Evolutionary conservation across 1,140 invertebrate species (phyloP).

Genomic region (Aphis craccivora): DNA sequence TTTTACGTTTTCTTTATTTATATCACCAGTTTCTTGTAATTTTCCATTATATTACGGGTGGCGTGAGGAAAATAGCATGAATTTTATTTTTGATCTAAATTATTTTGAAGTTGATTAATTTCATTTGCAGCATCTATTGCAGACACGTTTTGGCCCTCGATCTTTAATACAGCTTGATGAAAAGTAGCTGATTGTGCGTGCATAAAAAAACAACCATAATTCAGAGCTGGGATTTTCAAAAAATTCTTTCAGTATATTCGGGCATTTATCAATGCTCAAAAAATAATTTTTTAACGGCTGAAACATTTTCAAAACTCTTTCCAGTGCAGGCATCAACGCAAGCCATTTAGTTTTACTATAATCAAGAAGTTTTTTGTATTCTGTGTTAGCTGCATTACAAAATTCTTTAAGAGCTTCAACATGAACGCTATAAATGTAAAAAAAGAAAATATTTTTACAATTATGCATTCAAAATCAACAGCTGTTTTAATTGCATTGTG

Average conservation of each 20-base stretch:
- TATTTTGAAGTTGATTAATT: background rate
- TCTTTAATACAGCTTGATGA: background rate
- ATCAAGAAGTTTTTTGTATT: background rate
- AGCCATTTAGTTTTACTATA: slow-evolving; percentile 24
- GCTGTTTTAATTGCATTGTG: background rate
- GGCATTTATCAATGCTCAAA: background rate
- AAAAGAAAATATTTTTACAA: slow-evolving; percentile 28
- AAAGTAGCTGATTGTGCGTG: slow-evolving; percentile 11
- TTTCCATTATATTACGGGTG: background rate
- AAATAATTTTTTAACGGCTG: background rate
- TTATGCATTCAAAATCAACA: slow-evolving; percentile 27
- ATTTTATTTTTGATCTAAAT: background rate
- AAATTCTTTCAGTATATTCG: background rate
- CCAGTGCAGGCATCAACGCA: background rate
- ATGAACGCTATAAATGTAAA: background rate
- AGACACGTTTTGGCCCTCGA: background rate
- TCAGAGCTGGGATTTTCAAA: background rate
- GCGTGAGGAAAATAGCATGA: background rate
- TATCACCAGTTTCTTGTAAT: background rate
- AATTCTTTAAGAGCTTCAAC: slow-evolving; percentile 7
- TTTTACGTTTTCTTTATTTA: background rate
- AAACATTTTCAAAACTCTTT: slow-evolving; percentile 28
- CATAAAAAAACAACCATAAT: background rate
- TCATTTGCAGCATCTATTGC: background rate
- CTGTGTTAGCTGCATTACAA: background rate